Percentiles rank a stretch among this genome's conserved stretches.
Conservation (phyloP, 2,888 invertebrate genomes). For the Petrolisthes cinctipes region DNA sequence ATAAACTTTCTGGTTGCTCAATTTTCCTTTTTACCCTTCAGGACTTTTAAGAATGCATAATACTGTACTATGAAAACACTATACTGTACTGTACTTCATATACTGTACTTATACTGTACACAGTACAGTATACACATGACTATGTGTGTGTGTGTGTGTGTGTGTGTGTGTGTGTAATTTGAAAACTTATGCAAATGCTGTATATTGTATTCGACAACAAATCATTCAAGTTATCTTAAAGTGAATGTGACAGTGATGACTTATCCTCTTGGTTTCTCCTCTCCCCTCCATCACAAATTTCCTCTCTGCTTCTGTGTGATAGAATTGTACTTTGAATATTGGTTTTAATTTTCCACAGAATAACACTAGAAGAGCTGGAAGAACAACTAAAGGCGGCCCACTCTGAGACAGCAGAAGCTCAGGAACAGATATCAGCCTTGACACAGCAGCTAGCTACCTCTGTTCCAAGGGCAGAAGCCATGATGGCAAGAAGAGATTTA, state of each 20-base stretch:
- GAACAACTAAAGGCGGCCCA: conserved; percentile 39
- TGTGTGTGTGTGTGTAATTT: no score
- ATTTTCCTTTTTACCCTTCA: no score
- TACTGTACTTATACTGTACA: no score
- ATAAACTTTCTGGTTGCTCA: no score
- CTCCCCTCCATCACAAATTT: neutral
- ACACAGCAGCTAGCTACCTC: conserved; percentile 60
- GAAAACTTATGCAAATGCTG: no score
- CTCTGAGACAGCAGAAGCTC: conserved; percentile 34
- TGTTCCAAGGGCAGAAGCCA: conserved; percentile 54
- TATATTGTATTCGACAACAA: neutral
- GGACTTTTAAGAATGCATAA: no score
- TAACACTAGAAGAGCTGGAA: conserved; percentile 56
- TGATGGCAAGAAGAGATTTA: conserved; percentile 50
- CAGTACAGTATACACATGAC: no score
- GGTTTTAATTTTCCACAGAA: neutral
- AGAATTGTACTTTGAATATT: neutral
- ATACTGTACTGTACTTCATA: no score
- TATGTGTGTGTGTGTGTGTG: no score
- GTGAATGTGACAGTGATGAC: neutral
- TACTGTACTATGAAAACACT: no score
- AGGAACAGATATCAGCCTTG: conserved; percentile 42
- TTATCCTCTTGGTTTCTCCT: neutral
- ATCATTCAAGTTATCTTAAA: neutral
- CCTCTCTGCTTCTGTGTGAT: neutral